A percentile compares a stretch with the other conserved stretches of the same genome.
These are phyloP conservation scores for Tetranychus cinnabarinus DNA, from an alignment of 1,140 invertebrate species.

Conservation along the genomic window DNA sequence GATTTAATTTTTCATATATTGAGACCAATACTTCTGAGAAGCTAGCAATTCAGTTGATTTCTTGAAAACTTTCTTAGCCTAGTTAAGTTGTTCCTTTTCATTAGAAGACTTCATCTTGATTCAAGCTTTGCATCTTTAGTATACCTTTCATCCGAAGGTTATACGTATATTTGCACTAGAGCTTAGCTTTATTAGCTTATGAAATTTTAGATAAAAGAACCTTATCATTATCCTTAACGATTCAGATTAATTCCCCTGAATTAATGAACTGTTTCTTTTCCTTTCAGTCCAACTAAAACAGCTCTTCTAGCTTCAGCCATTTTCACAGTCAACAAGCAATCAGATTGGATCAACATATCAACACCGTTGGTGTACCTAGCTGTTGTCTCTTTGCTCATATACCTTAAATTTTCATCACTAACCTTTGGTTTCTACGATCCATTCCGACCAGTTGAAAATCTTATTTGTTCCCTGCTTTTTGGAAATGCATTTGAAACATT, in stretches of 20 bases:
- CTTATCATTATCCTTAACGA: too few species aligned
- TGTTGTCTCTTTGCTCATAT: slow-evolving; percentile 94
- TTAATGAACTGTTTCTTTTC: neutral
- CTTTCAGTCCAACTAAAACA: slow-evolving; percentile 76
- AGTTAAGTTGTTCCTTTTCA: too few species aligned
- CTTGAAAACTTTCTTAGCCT: neutral
- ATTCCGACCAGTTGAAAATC: slow-evolving; percentile 92
- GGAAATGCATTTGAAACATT: slow-evolving; percentile 88
- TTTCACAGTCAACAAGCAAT: slow-evolving; percentile 89
- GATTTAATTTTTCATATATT: neutral
- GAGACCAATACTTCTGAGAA: too few species aligned
- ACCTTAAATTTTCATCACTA: slow-evolving; percentile 92
- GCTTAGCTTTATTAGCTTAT: too few species aligned
- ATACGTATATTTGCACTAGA: too few species aligned
- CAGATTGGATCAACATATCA: slow-evolving; percentile 79
- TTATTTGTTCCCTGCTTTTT: slow-evolving; percentile 90
- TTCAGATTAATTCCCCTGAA: neutral
- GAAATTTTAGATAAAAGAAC: too few species aligned
- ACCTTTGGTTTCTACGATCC: slow-evolving; percentile 91
- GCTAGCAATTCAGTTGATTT: neutral
- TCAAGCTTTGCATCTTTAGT: too few species aligned
- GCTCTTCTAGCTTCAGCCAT: slow-evolving; percentile 80
- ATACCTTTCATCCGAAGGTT: too few species aligned
- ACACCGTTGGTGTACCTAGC: slow-evolving; percentile 91
- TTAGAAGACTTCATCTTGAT: too few species aligned